Evolutionary conservation across 2,797 vertebrate species (phyloP).

Genomic region (Nannoperca australis): DNA sequence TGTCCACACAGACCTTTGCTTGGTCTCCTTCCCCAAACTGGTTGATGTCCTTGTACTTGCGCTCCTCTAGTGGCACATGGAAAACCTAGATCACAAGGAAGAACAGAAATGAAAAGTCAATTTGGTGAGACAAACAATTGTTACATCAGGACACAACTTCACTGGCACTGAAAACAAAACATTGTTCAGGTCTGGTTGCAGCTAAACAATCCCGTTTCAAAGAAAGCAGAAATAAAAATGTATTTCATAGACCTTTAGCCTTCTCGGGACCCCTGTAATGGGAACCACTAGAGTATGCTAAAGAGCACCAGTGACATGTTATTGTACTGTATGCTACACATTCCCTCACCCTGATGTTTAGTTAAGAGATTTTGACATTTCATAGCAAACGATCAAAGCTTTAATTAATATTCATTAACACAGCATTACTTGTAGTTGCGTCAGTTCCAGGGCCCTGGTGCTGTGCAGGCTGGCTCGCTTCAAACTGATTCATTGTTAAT

Average conservation of each 20-base stretch:
- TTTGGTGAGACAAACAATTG: not conserved
- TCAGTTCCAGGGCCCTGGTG: not conserved
- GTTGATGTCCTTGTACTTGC: constrained; percentile 99
- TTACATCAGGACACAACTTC: not conserved
- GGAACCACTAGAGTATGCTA: not conserved
- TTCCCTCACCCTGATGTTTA: constrained; percentile 5
- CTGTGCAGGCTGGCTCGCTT: not conserved
- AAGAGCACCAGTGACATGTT: not conserved
- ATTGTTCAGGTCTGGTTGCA: too few relatives aligned
- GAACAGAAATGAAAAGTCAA: not conserved
- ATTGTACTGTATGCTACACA: not conserved
- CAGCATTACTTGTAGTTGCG: not conserved
- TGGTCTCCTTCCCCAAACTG: constrained; percentile 99
- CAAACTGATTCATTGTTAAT: not conserved
- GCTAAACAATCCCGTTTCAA: too few relatives aligned
- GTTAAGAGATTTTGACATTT: constrained; percentile 13
- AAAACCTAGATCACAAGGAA: constrained; percentile 88
- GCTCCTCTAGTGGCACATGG: constrained; percentile 98
- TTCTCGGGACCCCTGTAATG: too few relatives aligned
- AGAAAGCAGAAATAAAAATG: too few relatives aligned
- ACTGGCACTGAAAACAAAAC: not conserved
- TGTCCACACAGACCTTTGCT: constrained; percentile 99
- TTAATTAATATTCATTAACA: not conserved
- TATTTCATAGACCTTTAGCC: too few relatives aligned
- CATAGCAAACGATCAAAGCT: not conserved